Conservation (phyloP, 2,113 vertebrate species). For the Tragelaphus strepsiceros region DNA sequence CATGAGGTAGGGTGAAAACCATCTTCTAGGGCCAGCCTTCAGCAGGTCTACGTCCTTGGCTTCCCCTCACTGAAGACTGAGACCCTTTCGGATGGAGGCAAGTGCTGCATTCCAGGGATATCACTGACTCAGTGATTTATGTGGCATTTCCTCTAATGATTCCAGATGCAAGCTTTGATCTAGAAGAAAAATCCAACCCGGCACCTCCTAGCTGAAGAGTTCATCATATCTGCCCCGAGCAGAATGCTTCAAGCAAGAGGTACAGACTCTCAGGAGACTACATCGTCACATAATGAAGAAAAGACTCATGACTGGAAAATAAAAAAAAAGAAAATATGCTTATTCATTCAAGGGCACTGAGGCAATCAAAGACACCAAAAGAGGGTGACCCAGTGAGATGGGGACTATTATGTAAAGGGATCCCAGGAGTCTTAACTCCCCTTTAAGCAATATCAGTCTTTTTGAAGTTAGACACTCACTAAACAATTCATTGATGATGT, state of each 20-base stretch:
- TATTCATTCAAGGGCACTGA: not conserved
- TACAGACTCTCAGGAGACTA: fast-evolving
- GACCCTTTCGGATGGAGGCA: not conserved
- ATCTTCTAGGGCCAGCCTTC: not conserved
- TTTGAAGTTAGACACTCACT: not conserved
- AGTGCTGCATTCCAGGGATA: not conserved
- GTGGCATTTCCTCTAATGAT: not conserved
- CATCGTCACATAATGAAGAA: not conserved
- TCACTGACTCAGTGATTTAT: not conserved
- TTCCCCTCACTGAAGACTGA: fast-evolving
- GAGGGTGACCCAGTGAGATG: not conserved
- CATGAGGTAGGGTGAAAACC: fast-evolving
- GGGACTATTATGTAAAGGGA: not conserved
- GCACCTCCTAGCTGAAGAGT: not conserved
- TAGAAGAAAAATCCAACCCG: not conserved
- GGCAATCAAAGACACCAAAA: not conserved
- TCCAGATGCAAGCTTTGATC: not conserved
- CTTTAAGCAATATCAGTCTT: not conserved
- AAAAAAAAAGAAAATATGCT: not conserved
- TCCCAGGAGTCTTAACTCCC: not conserved
- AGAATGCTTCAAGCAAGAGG: not conserved
- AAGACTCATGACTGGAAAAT: not conserved
- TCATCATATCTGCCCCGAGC: not conserved
- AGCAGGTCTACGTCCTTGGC: fast-evolving
- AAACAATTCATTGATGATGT: not conserved